phyloP scores from a whole-genome alignment of 1,140 invertebrate genomes.

The Pachypsylla venusta region DNA sequence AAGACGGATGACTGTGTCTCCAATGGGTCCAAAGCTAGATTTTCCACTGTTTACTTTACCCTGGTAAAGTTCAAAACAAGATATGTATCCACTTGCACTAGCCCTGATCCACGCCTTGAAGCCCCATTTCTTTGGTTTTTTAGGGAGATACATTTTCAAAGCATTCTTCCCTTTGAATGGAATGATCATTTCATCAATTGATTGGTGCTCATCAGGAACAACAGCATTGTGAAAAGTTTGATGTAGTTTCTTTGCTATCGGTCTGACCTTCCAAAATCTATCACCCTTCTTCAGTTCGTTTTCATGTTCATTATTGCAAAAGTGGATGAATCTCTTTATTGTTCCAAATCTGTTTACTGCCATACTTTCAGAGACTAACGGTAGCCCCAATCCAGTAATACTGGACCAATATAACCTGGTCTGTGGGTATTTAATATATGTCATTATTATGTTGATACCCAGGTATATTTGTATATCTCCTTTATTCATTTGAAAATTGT shows the following conservation, averaged over 20 bases:
- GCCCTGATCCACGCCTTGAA: constrained; percentile 21
- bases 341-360: constrained; percentile 24
- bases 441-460: not conserved
- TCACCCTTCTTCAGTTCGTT: constrained; percentile 12
- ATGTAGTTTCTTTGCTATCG: constrained; percentile 21
- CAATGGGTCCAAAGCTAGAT: constrained; percentile 25
- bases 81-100: constrained; percentile 16
- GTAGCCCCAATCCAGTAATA: constrained; percentile 19
- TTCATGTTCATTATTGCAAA: constrained; percentile 23
- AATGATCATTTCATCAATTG: constrained; percentile 21
- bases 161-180: constrained; percentile 19
- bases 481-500: not conserved
- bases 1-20: constrained; percentile 26
- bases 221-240: constrained; percentile 21
- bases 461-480: not conserved
- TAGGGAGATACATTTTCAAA: constrained; percentile 24
- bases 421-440: constrained; percentile 18
- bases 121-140: constrained; percentile 28
- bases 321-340: constrained; percentile 26
- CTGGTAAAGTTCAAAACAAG: constrained; percentile 28
- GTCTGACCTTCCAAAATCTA: constrained; percentile 23
- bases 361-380: constrained; percentile 20
- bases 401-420: not conserved
- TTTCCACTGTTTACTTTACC: constrained; percentile 20
- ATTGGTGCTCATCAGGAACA: constrained; percentile 25